Conservation (phyloP, 2,113 vertebrate species). For the Eurystomus gularis region DNA sequence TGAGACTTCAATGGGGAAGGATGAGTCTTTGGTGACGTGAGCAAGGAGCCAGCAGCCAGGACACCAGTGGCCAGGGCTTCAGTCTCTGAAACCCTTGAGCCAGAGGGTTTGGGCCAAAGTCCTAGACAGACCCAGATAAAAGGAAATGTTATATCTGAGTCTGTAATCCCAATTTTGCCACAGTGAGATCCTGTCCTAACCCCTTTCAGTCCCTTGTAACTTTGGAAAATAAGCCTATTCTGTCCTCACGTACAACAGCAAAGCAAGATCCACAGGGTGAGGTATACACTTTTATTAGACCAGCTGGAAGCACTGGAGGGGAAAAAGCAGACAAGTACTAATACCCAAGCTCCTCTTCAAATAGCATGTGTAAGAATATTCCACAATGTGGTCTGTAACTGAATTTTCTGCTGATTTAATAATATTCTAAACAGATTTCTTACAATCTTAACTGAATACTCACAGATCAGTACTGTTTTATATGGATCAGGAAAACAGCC, state of each 20-base stretch:
- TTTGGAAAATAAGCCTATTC: background rate
- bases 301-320: background rate
- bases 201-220: background rate
- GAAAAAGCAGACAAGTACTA: background rate
- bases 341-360: background rate
- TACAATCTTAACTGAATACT: background rate
- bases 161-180: background rate
- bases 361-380: background rate
- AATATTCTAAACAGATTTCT: background rate
- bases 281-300: background rate
- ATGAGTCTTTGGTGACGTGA: rapidly evolving
- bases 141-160: background rate
- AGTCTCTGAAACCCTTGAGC: background rate
- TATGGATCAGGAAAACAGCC: background rate
- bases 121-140: background rate
- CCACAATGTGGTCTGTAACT: background rate
- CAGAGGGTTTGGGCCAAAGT: background rate
- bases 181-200: background rate
- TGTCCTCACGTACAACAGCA: background rate
- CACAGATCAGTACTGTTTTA: background rate
- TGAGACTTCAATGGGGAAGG: rapidly evolving
- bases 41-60: background rate
- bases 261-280: background rate
- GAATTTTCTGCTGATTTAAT: background rate
- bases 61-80: background rate